Percentiles rank a stretch among this genome's conserved stretches.
These are phyloP conservation scores for Panonychus citri DNA, from an alignment of 1,140 invertebrate genomes.

Conservation along the genomic window DNA sequence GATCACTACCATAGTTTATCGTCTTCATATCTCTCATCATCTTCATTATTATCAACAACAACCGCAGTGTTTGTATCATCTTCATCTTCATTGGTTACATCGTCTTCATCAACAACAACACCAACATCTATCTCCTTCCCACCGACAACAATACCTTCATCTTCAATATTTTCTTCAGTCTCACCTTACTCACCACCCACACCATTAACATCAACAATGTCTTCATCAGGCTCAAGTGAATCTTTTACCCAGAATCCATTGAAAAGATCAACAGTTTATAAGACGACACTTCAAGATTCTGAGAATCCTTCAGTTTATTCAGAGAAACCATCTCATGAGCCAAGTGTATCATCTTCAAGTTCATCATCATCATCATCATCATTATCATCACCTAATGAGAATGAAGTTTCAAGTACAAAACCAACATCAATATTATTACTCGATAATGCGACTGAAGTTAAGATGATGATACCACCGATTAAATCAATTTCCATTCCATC, in stretches of 20 bases:
- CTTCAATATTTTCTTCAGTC: too few relatives aligned
- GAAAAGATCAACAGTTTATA: constrained; percentile 15
- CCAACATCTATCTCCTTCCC: not conserved
- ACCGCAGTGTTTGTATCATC: too few relatives aligned
- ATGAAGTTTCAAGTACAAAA: not conserved
- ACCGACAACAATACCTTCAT: too few relatives aligned
- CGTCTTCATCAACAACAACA: not conserved
- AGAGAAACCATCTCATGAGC: too few relatives aligned
- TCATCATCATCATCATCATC: constrained; percentile 10
- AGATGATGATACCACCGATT: constrained; percentile 1
- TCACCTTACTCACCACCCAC: too few relatives aligned
- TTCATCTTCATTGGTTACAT: not conserved
- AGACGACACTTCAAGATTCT: constrained; percentile 13
- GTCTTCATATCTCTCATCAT: not conserved
- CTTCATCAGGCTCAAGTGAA: constrained; percentile 20
- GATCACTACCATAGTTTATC: not conserved
- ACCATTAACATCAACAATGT: too few relatives aligned
- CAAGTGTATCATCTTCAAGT: not conserved
- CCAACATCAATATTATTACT: constrained; percentile 13
- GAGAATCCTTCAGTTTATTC: constrained; percentile 13
- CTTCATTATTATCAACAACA: not conserved
- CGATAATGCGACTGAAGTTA: constrained; percentile 5
- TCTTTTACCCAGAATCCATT: constrained; percentile 14
- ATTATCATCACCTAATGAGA: not conserved
- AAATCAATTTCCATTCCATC: constrained; percentile 19